Evolutionary conservation across 2,113 vertebrate genomes (phyloP).

Genomic region (Bufo gargarizans): DNA sequence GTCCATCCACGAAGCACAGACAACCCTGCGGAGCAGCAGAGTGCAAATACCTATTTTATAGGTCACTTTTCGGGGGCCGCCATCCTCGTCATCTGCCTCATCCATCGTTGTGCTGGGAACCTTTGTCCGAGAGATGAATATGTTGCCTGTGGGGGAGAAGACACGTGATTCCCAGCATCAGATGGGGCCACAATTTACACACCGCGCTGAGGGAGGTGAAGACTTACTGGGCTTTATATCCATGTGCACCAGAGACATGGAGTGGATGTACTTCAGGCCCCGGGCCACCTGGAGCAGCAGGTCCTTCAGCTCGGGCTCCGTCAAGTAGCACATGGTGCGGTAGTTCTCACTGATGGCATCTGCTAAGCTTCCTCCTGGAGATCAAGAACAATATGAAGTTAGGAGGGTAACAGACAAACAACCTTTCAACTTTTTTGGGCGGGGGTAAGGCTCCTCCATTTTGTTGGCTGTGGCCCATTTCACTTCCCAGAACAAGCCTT

Average conservation of each 20-base stretch:
- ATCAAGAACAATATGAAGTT: constrained; percentile 28
- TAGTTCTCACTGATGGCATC: constrained; percentile 92
- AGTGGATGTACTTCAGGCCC: constrained; percentile 95
- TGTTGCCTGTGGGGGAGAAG: constrained; percentile 80
- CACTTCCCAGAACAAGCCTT: too few species aligned
- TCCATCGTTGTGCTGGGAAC: constrained; percentile 76
- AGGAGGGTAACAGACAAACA: not conserved
- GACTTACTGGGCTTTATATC: constrained; percentile 97
- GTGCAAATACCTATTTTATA: constrained; percentile 90
- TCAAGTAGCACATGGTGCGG: constrained; percentile 82
- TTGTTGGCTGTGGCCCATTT: too few species aligned
- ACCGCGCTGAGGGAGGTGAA: not conserved
- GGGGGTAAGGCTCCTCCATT: too few species aligned
- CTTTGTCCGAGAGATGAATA: constrained; percentile 91
- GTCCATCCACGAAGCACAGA: not conserved
- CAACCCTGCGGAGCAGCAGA: not conserved
- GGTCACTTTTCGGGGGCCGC: constrained; percentile 79
- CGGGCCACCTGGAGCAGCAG: constrained; percentile 89
- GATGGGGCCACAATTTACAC: too few species aligned
- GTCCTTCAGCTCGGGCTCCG: constrained; percentile 90
- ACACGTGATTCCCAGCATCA: not conserved
- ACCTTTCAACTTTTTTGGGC: not conserved
- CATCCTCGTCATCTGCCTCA: constrained; percentile 91
- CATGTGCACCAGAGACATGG: constrained; percentile 96
- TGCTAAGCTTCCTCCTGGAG: constrained; percentile 86